Evolutionary conservation across 1,140 invertebrate species (phyloP).

Genomic region (Heliconius nattereri): DNA sequence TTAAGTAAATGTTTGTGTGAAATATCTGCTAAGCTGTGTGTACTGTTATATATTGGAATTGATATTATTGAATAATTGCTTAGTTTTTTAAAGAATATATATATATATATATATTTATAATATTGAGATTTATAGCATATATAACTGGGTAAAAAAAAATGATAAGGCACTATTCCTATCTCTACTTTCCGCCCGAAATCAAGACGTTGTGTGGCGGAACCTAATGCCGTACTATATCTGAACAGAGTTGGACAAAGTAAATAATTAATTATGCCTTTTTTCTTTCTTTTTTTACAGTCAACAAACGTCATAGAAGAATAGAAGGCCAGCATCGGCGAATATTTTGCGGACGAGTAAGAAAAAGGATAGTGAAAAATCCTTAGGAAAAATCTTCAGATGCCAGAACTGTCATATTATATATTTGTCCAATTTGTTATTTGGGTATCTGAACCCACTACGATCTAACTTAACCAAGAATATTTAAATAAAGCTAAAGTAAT

Average conservation of each 20-base stretch:
- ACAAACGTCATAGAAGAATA: no score
- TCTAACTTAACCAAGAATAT: background rate
- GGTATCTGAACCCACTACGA: background rate
- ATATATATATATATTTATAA: background rate
- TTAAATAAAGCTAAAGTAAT: background rate
- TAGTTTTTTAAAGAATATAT: background rate
- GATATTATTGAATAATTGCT: background rate
- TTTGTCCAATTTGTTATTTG: background rate
- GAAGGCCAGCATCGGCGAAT: no score
- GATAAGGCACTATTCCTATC: no score
- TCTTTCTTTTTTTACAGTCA: no score
- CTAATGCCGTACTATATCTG: no score
- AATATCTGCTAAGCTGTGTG: constrained; percentile 14
- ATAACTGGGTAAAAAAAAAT: no score
- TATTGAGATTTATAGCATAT: background rate
- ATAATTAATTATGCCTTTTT: no score
- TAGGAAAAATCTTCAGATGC: background rate
- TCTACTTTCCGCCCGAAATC: no score
- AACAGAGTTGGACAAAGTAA: no score
- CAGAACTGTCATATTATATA: background rate
- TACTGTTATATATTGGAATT: background rate
- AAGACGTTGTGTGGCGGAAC: no score
- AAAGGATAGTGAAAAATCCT: background rate
- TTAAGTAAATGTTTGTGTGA: constrained; percentile 44
- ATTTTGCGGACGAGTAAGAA: no score